Conservation (phyloP, 2,888 invertebrate species). For the Timandra comae region DNA sequence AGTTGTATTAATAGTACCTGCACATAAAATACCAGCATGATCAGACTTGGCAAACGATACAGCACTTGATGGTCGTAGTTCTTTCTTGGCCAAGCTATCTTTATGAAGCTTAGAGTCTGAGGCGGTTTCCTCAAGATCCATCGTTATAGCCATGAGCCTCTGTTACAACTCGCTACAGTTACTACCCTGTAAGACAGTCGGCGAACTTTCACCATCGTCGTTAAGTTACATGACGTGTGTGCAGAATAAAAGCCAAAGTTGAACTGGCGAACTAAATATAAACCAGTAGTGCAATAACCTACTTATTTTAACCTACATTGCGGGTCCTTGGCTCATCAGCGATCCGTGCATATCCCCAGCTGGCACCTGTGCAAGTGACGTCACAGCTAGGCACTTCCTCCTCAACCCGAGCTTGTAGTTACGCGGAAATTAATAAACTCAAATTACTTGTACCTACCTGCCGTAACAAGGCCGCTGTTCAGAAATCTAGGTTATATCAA, state of each 20-base stretch:
- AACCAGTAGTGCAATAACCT: conserved; percentile 71
- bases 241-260: conserved; percentile 35
- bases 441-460: conserved; percentile 57
- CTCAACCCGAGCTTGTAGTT: conserved; percentile 27
- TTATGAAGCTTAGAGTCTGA: conserved; percentile 69
- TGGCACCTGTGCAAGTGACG: conserved; percentile 68
- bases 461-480: conserved; percentile 44
- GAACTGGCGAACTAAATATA: conserved; percentile 56
- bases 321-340: conserved; percentile 59
- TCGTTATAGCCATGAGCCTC: conserved; percentile 65
- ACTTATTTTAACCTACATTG: conserved; percentile 72
- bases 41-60: conserved; percentile 65
- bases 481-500: conserved; percentile 49
- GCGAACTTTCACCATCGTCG: conserved; percentile 34
- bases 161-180: conserved; percentile 23
- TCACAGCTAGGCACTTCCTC: conserved; percentile 52
- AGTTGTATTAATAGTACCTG: too few relatives aligned
- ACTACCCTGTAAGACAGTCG: conserved; percentile 40
- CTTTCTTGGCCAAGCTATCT: conserved; percentile 59
- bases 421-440: conserved; percentile 64
- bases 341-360: conserved; percentile 59
- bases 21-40: conserved; percentile 54
- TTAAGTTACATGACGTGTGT: conserved; percentile 38
- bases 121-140: conserved; percentile 65
- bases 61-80: conserved; percentile 60